Evolutionary conservation across 35 echinoderm and acorn worm species (phyloP).

Genomic region (Chiridota heheva): DNA sequence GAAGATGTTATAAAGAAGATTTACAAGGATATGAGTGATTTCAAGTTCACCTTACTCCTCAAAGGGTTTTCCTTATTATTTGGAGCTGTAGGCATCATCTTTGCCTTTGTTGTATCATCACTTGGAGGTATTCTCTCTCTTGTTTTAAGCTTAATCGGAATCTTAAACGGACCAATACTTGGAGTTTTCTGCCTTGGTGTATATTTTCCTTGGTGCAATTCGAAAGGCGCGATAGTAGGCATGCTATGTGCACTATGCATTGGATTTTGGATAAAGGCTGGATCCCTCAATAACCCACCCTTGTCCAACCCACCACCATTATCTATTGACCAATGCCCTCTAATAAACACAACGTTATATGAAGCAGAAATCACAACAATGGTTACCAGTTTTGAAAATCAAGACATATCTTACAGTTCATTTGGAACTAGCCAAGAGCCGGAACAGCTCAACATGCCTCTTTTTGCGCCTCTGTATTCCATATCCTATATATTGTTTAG

Average conservation of each 20-base stretch:
- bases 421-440: no score
- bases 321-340: conserved; percentile 15
- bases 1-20: conserved; percentile 28
- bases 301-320: not conserved
- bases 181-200: conserved; percentile 2
- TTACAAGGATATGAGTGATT: not conserved
- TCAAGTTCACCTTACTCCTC: conserved; percentile 23
- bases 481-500: conserved; percentile 36
- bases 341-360: not conserved
- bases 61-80: not conserved
- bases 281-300: conserved; percentile 24
- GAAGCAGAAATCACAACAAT: no score
- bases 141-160: not conserved
- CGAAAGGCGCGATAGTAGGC: not conserved
- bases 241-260: not conserved
- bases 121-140: not conserved
- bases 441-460: no score
- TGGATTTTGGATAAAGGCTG: not conserved
- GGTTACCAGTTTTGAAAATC: no score
- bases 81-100: not conserved
- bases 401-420: no score
- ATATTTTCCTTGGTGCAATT: conserved; percentile 1
- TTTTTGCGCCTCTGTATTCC: conserved; percentile 9
- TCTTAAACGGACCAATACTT: conserved; percentile 1
- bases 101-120: not conserved